Base-by-base conservation (phyloP, 2,888 invertebrate genomes). In the Mesorhabditis spiculigera region DNA sequence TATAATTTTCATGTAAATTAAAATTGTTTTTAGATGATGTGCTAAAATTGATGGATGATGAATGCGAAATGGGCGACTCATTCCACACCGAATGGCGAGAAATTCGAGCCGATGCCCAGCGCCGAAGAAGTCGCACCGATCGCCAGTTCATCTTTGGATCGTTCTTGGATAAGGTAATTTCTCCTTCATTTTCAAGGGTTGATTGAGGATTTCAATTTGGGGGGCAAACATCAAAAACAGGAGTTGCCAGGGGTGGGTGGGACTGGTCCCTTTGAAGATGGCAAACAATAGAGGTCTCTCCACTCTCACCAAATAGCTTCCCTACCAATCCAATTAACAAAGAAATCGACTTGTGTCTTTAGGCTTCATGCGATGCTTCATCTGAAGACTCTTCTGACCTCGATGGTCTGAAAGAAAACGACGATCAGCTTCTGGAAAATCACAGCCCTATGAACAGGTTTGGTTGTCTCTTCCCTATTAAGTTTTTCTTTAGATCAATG, bases 351-450 rank as follows among this genome's bases (percentile, higher is more conserved):
- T 63, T n/a, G 63, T 63, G 28, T 65, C 75, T 78, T 41, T 71
- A 80, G 80, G 73, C 75, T 63, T 80, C 80, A 13, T 78, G 80
- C 62, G 80, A 80, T 62, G 80, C 80, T 63, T 80, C 80, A 8
- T 80, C 80, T 1, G 80, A 80, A 68, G 78, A 80, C 16, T 77
- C 79, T n/a, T 78, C 78, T 4, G 77, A 75, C 58, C 75, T 77
- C 70, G 79, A 78, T 63, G 65, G n/a, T 4, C 13, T 8, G 4
- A 4, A 43, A 66, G 4, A 71, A 76, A 45, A 41, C 76, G 66
- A 75, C 76, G 78, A 78, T 71, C 68, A 71, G 73, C 68, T 77
- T 66, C 67, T 70, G 64, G 45, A 16, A 66, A 10, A 5, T 43
- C 4, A 50, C 45, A 50, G 58, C n/a, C 58, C 58, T n/a, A 50